phyloP scores from a whole-genome alignment of 1,140 invertebrate genomes.

The Drosophila sp. region DNA sequence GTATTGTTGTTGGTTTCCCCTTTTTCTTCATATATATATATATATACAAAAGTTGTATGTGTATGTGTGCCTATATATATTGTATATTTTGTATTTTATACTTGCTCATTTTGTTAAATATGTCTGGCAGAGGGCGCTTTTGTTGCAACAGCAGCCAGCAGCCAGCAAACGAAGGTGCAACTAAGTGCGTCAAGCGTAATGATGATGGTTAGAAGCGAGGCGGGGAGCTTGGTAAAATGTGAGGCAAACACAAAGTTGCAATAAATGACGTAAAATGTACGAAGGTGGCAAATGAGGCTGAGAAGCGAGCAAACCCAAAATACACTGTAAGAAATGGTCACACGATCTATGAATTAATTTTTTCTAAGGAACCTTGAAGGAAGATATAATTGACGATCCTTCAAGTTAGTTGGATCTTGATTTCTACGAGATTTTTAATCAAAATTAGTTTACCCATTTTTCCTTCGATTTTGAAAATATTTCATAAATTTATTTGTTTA shows the following conservation, averaged over 20 bases:
- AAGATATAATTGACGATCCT: no score
- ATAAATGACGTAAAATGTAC: constrained; percentile 77
- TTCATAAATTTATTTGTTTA: no score
- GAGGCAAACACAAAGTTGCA: constrained; percentile 72
- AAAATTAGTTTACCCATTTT: no score
- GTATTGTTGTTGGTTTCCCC: constrained; percentile 57
- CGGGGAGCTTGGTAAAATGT: neutral
- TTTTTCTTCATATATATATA: neutral
- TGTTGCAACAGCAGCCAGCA: constrained; percentile 35
- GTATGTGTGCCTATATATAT: neutral
- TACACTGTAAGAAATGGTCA: no score
- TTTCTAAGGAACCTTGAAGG: no score
- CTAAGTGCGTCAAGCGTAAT: constrained; percentile 48
- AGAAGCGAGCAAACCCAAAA: neutral
- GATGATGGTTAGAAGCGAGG: constrained; percentile 15
- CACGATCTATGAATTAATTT: no score
- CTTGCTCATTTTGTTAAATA: constrained; percentile 68
- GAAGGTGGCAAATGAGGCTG: constrained; percentile 35
- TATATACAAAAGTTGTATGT: neutral
- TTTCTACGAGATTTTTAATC: no score
- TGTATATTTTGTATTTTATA: constrained; percentile 28
- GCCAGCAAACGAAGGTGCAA: constrained; percentile 49
- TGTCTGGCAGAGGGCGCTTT: constrained; percentile 47
- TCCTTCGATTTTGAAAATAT: no score
- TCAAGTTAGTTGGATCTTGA: no score